Evolutionary conservation across 2,888 invertebrate species (phyloP).

Genomic region (Stenoptilia bipunctidactyla): DNA sequence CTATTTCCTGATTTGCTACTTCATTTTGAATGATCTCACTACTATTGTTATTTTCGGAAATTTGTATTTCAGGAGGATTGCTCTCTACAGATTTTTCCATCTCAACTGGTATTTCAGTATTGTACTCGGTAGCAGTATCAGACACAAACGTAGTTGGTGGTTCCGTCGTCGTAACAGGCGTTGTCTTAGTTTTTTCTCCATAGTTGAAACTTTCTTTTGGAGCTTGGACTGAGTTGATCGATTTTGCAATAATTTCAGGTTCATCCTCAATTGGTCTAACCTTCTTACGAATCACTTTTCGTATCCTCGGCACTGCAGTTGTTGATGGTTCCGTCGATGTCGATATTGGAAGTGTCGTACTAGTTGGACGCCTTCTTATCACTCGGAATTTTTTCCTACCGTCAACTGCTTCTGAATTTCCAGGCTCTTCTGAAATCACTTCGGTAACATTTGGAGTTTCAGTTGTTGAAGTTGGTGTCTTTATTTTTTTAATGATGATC

Average conservation of each 20-base stretch:
- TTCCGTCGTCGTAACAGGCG: constrained; percentile 17
- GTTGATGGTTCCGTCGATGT: constrained; percentile 23
- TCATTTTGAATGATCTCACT: constrained; percentile 22
- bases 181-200: constrained; percentile 41
- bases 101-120: constrained; percentile 17
- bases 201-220: constrained; percentile 36
- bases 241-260: constrained; percentile 31
- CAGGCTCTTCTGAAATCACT: constrained; percentile 20
- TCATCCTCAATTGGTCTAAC: constrained; percentile 34
- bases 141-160: constrained; percentile 17
- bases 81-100: constrained; percentile 19
- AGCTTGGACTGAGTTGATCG: constrained; percentile 28
- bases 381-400: constrained; percentile 47
- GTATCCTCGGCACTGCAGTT: constrained; percentile 29
- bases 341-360: constrained; percentile 23
- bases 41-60: not conserved
- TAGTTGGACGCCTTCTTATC: constrained; percentile 43
- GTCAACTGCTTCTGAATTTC: constrained; percentile 32
- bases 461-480: constrained; percentile 24
- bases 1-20: constrained; percentile 6
- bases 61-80: not conserved
- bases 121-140: constrained; percentile 22
- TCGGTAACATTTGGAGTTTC: constrained; percentile 30
- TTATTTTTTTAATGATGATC: constrained; percentile 36
- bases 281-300: constrained; percentile 55